phyloP scores from a whole-genome alignment of 2,113 vertebrate species.

The Dendrocopos noguchii region DNA sequence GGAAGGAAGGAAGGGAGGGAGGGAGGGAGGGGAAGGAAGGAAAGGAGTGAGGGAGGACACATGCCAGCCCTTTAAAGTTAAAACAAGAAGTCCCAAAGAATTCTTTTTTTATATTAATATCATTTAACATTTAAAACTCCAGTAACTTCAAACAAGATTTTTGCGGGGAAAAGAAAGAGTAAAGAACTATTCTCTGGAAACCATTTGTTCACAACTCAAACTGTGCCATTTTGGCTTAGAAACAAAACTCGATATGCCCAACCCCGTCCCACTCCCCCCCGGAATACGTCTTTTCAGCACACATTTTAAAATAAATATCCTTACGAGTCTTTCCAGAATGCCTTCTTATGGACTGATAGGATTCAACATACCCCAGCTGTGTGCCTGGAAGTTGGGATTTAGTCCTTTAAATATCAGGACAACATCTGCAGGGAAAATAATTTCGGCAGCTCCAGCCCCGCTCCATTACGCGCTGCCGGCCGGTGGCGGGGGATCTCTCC shows the following conservation, averaged over 20 bases:
- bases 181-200: constrained; percentile 40
- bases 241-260: constrained; percentile 6
- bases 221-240: constrained; percentile 34
- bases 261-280: background rate
- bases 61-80: constrained; percentile 7
- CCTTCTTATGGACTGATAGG: constrained; percentile 26
- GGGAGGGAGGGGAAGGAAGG: accelerated
- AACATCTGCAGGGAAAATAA: background rate
- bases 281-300: constrained; percentile 30
- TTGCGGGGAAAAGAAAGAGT: constrained; percentile 5
- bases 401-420: background rate
- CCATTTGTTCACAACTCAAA: constrained; percentile 47
- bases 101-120: constrained; percentile 30
- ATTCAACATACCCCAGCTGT: background rate
- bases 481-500: accelerated
- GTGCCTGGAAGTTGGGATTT: background rate
- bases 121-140: background rate
- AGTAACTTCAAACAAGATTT: constrained; percentile 23
- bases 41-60: background rate
- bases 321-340: constrained; percentile 30
- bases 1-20: accelerated
- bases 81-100: background rate
- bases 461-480: background rate
- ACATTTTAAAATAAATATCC: constrained; percentile 53
- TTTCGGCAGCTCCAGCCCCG: background rate